These are phyloP conservation scores for Orchesella cincta DNA, from an alignment of 1,140 invertebrate species.

Conservation along the genomic window DNA sequence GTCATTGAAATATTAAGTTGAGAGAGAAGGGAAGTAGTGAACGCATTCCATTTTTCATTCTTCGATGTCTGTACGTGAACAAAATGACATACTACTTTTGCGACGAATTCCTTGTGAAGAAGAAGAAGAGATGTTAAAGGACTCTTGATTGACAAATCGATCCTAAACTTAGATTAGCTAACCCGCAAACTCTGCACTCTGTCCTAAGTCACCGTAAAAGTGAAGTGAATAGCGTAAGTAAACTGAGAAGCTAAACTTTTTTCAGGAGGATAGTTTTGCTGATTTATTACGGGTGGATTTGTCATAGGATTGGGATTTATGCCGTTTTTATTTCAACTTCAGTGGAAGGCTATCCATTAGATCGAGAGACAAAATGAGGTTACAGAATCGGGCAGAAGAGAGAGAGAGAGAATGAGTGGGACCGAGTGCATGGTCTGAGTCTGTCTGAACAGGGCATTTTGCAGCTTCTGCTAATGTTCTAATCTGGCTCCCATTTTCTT, in stretches of 20 bases:
- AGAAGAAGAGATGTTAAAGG: no score
- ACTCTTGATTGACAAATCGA: not conserved
- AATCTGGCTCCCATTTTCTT: no score
- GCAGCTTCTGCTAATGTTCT: no score
- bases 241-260: not conserved
- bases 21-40: no score
- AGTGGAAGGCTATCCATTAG: conserved; percentile 9
- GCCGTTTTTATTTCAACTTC: conserved; percentile 24
- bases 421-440: no score
- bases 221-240: no score
- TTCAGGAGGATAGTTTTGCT: not conserved
- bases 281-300: conserved; percentile 23
- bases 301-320: conserved; percentile 24
- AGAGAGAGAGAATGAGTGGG: not conserved
- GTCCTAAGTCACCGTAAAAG: not conserved
- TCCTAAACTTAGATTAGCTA: not conserved
- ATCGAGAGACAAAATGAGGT: not conserved
- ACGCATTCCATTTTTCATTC: no score
- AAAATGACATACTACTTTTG: no score
- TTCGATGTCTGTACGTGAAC: no score
- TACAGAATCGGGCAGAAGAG: not conserved
- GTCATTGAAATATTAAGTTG: no score
- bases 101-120: no score
- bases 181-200: not conserved
- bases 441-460: no score